These are phyloP conservation scores for Copsychus sechellarum DNA, from an alignment of 2,113 vertebrate species.

Conservation along the genomic window DNA sequence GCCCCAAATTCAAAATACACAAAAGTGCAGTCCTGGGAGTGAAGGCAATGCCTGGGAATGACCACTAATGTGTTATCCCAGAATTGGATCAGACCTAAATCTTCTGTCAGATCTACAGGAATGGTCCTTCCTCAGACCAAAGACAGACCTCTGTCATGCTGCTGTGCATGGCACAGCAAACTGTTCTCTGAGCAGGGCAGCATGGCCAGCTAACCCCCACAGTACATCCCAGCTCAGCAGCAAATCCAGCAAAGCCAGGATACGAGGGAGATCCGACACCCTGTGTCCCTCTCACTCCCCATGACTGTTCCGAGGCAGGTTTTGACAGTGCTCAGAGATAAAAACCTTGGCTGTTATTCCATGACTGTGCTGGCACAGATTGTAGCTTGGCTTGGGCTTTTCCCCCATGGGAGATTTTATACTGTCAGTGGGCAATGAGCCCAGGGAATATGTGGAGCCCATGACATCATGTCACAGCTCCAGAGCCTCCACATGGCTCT, in stretches of 20 bases:
- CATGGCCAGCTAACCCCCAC: background rate
- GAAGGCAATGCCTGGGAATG: background rate
- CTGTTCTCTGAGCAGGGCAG: background rate
- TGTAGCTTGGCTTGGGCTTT: background rate
- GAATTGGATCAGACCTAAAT: background rate
- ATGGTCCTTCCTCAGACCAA: background rate
- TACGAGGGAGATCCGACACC: background rate
- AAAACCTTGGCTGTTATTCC: background rate
- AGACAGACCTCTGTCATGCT: background rate
- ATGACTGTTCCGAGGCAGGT: background rate
- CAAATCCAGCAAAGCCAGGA: background rate
- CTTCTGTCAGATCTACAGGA: background rate
- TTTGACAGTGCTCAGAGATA: rapidly evolving
- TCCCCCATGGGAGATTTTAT: background rate
- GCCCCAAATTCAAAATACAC: background rate
- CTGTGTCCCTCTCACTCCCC: background rate
- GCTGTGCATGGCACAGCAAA: background rate
- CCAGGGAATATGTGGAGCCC: background rate
- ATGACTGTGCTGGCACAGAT: background rate
- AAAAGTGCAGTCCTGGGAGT: background rate
- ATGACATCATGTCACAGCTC: background rate
- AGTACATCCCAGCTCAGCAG: background rate
- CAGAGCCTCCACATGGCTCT: background rate
- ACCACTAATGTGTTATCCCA: background rate
- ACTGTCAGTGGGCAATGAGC: background rate